phyloP scores from a whole-genome alignment of 2,888 invertebrate species.

The Eupsilia transversa region DNA sequence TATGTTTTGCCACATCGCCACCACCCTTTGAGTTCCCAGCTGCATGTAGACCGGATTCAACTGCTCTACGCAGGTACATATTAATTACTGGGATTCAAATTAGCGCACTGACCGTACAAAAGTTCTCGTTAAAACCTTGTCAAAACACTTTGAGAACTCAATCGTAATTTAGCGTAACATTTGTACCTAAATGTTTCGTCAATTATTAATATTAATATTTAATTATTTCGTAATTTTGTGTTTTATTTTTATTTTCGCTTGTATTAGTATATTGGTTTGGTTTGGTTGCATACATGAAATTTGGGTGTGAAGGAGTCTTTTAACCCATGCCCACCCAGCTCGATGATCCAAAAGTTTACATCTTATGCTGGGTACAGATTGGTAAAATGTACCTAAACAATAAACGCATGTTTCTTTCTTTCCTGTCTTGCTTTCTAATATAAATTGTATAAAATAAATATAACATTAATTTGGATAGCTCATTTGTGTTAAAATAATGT shows the following conservation, averaged over 20 bases:
- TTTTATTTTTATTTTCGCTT: constrained; percentile 22
- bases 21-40: constrained; percentile 41
- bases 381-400: not conserved
- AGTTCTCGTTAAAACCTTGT: constrained; percentile 79
- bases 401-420: too few species aligned
- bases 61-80: constrained; percentile 73
- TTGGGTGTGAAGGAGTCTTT: not conserved
- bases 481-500: not conserved
- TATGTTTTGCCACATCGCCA: constrained; percentile 48
- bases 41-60: constrained; percentile 54
- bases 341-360: not conserved
- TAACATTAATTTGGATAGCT: not conserved
- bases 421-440: not conserved
- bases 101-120: constrained; percentile 83
- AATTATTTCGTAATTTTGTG: constrained; percentile 17
- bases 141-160: constrained; percentile 74
- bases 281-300: not conserved
- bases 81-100: constrained; percentile 87
- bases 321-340: not conserved
- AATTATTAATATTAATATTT: constrained; percentile 44
- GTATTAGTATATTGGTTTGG: not conserved
- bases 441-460: not conserved
- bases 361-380: not conserved
- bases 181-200: constrained; percentile 47
- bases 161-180: constrained; percentile 70